Evolutionary conservation across 2,113 vertebrate genomes (phyloP), one percentile per base, ranked within the genome.

Genomic region (Sitta europaea): DNA sequence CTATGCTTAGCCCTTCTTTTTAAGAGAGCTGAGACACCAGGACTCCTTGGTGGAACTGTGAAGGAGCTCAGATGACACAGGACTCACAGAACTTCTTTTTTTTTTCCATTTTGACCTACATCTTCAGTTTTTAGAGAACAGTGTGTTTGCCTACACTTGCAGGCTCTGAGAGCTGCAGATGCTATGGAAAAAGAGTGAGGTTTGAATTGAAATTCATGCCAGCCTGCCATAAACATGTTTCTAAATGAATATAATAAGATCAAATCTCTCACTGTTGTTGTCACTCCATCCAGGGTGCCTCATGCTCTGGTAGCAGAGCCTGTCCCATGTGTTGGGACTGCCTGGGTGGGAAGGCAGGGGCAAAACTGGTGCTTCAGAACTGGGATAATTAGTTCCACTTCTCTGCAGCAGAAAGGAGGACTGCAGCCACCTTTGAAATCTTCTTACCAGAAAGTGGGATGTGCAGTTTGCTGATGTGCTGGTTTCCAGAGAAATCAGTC

Each of bases 221-320:
- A 92, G 38, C 81, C 70, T 90, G 62, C 80, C 45, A 82, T 63
- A 87, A 93, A 43, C 78, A 51, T 76, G 38, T 76, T 78, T 50
- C 33, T 85, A 94, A 95, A 91, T n/a, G 45, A 91, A 29, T 70
- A 17, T 38, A 92, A 80, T 23, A 59, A 71, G 71, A 96, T 71
- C 58, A 86, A 85, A 81, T 43, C 45, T 73, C 7, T 79, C 54
- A 8, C 23, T 70, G 43, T 53, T 2, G 1, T 9, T 84, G 86
- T 65, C 0, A 0, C 45, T 68, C 54, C 25, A 28, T 15, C 62
- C 47, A 1, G n/a, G 61, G 57, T 7, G 28, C 25, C 47, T 92
- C 8, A 21, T 71, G 68, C 72, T 66, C 48, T 11, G 55, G 25
- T 11, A 27, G 57, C 61, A 33, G 76, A 36, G 65, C 42, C 29